Evolutionary conservation across 1,140 invertebrate genomes (phyloP).

Genomic region (Littorina saxatilis): DNA sequence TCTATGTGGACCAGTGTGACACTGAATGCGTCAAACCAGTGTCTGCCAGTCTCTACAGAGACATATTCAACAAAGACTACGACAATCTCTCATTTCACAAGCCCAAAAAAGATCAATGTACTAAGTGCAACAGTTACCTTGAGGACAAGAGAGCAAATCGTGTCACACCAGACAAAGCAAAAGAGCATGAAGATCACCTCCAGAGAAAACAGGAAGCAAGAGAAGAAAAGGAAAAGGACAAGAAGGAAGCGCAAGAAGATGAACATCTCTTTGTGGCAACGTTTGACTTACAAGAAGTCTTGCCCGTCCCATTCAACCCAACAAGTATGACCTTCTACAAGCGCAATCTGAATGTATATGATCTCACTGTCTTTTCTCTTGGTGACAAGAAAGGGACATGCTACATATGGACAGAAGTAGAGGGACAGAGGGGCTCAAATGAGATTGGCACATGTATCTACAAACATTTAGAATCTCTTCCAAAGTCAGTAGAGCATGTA

Average conservation of each 20-base stretch:
- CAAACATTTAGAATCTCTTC: too few species aligned
- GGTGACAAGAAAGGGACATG: constrained; percentile 28
- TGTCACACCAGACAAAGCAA: neutral
- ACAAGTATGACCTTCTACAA: constrained; percentile 41
- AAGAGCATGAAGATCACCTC: constrained; percentile 29
- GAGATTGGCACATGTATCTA: constrained; percentile 40
- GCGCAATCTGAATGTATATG: constrained; percentile 43
- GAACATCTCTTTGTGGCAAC: constrained; percentile 8
- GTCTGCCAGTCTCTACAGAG: constrained; percentile 22
- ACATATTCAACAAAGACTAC: constrained; percentile 47
- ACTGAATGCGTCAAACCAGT: neutral
- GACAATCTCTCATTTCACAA: constrained; percentile 47
- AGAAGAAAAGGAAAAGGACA: constrained; percentile 42
- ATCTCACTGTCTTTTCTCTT: constrained; percentile 45
- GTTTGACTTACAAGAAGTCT: constrained; percentile 46
- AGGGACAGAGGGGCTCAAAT: constrained; percentile 24
- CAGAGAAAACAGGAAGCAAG: constrained; percentile 29
- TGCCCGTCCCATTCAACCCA: constrained; percentile 25
- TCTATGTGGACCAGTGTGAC: constrained; percentile 42
- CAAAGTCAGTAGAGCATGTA: too few species aligned
- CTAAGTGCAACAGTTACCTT: constrained; percentile 31
- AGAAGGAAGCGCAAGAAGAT: constrained; percentile 33
- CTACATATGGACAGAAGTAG: neutral
- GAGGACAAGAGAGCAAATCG: neutral
- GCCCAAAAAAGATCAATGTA: too few species aligned